These are phyloP conservation scores for Pandemis heparana DNA, from an alignment of 2,888 invertebrate genomes.

Conservation along the genomic window DNA sequence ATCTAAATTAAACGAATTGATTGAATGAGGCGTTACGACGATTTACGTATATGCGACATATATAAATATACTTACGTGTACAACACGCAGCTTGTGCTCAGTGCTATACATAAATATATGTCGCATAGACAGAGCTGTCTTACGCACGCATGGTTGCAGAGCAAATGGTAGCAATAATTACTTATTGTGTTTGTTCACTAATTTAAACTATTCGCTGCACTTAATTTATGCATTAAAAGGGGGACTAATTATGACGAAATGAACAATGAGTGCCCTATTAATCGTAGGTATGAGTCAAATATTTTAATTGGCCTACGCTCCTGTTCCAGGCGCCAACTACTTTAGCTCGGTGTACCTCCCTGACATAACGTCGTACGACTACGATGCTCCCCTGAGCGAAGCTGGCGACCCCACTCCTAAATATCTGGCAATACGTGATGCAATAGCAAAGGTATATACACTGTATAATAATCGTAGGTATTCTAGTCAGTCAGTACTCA, in stretches of 20 bases:
- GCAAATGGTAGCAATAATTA: not conserved
- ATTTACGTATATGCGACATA: too few relatives aligned
- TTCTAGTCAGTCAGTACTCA: too few relatives aligned
- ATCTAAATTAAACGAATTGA: too few relatives aligned
- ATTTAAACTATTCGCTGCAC: not conserved
- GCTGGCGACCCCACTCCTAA: constrained; percentile 95
- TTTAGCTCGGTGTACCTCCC: constrained; percentile 80
- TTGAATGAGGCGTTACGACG: too few relatives aligned
- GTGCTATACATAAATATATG: too few relatives aligned
- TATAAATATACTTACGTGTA: too few relatives aligned
- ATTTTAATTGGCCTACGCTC: not conserved
- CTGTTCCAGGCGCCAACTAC: constrained; percentile 74
- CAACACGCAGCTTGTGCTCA: too few relatives aligned
- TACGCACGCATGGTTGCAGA: too few relatives aligned
- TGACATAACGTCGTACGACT: constrained; percentile 95
- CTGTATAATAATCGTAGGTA: not conserved
- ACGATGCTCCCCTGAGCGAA: constrained; percentile 95
- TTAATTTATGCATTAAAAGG: not conserved
- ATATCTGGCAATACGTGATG: constrained; percentile 89
- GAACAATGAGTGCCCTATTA: not conserved
- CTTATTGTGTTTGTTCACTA: not conserved
- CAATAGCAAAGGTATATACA: constrained; percentile 82
- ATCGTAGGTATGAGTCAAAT: not conserved
- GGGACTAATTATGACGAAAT: constrained; percentile 3
- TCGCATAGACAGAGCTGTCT: too few relatives aligned